Base-by-base conservation (phyloP, 2,797 vertebrate species). In the Uromys caudimaculatus region DNA sequence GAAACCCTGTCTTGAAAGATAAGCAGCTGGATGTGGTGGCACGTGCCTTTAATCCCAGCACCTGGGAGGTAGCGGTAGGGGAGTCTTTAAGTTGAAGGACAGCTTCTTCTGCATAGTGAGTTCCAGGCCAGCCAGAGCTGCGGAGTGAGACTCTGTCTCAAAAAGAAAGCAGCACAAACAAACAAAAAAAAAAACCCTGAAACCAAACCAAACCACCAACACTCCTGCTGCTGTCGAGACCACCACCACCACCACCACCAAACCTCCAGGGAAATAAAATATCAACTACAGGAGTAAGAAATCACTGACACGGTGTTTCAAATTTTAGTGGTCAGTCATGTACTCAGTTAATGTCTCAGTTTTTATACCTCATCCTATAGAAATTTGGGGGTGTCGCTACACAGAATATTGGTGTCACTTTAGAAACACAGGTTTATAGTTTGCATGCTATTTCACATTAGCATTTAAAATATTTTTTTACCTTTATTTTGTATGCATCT, bases 371-470 rank as follows among this genome's bases (percentile, higher is more conserved):
- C 41, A 29, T 67, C n/a, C 32, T 83, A 38, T 5, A n/a, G 60
- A 56, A 84, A 92, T 73, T 60, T 76, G 19, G 19, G 71, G 71
- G 67, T 64, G 77, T 58, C 52, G 21, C 23, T 90, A 29, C 58
- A 78, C 0, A 69, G 35, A 79, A 38, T 91, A 69, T 21, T 89
- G 85, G 44, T 56, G 75, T 23, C 24, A 41, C 89, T 56, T 73
- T 56, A 23, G 75, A 41, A 41, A 85, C 6, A n/a, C 82, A 75
- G 64, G 84, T 82, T 54, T 56, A 50, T 69, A 62, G 50, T 86
- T 47, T 89, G 13, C 5, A 23, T 90, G 17, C 85, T 93, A 35
- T 62, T 76, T 83, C 87, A 64, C 89, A 19, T 97, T 97, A 95
- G 84, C 87, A 79, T 91, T 87, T 38, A 71, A 50, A 19, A 27